phyloP scores from a whole-genome alignment of 2,888 invertebrate species.

The Mythimna lalbum region DNA sequence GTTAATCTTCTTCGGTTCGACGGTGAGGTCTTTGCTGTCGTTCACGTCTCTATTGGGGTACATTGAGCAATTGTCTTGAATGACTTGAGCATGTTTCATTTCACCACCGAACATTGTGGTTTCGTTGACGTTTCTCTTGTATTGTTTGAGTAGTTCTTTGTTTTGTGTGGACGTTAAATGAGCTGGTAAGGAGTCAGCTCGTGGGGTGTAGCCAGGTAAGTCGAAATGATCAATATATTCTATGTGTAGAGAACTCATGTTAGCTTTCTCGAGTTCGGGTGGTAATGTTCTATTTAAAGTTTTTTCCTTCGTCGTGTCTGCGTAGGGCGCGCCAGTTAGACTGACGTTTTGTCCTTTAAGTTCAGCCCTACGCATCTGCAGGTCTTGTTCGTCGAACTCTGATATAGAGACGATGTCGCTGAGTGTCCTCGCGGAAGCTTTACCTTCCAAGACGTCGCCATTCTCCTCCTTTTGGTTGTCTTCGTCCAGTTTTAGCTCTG shows the following conservation, averaged over 20 bases:
- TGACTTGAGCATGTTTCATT: constrained; percentile 79
- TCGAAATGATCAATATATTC: constrained; percentile 81
- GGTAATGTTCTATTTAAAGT: constrained; percentile 79
- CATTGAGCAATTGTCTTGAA: constrained; percentile 87
- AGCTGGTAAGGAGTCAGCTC: constrained; percentile 84
- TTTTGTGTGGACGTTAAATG: constrained; percentile 85
- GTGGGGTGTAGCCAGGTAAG: constrained; percentile 75
- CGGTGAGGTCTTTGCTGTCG: constrained; percentile 80
- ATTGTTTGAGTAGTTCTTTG: constrained; percentile 75
- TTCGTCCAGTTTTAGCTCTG: constrained; percentile 91
- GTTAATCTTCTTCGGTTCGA: constrained; percentile 87
- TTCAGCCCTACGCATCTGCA: constrained; percentile 89
- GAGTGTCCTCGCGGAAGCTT: constrained; percentile 92
- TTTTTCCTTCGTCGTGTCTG: constrained; percentile 70
- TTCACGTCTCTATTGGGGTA: constrained; percentile 86
- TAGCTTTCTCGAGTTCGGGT: constrained; percentile 78
- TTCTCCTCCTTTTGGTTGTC: constrained; percentile 87
- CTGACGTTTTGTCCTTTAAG: constrained; percentile 78
- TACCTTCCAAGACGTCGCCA: constrained; percentile 87
- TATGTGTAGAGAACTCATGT: constrained; percentile 83
- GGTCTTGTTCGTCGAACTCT: constrained; percentile 93
- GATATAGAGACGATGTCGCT: constrained; percentile 94
- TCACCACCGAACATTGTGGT: constrained; percentile 82
- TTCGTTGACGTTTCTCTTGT: constrained; percentile 86
- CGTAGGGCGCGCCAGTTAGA: constrained; percentile 70